phyloP scores from a whole-genome alignment of 2,888 invertebrate genomes.

The Melangyna quadrimaculata region DNA sequence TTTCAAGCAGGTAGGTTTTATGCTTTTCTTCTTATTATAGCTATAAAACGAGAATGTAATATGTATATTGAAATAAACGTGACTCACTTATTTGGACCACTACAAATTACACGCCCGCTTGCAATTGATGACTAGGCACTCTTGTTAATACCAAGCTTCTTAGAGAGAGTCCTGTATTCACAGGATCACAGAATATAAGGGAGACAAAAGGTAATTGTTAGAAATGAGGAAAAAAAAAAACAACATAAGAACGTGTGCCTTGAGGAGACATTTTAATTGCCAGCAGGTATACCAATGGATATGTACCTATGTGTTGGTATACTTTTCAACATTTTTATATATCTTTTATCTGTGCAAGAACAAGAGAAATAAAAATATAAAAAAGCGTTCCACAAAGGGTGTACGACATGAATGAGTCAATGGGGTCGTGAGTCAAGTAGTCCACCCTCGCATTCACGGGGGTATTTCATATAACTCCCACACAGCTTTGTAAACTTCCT shows the following conservation, averaged over 20 bases:
- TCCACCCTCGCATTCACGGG: slow-evolving; percentile 50
- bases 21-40: slow-evolving; percentile 13
- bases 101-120: slow-evolving; percentile 66
- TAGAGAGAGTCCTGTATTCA: slow-evolving; percentile 25
- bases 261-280: slow-evolving; percentile 70
- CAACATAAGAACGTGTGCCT: slow-evolving; percentile 52
- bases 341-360: not conserved
- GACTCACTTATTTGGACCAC: slow-evolving; percentile 68
- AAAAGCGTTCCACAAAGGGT: slow-evolving; percentile 45
- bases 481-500: slow-evolving; percentile 55
- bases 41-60: not conserved
- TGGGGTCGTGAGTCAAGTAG: slow-evolving; percentile 66
- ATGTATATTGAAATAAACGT: slow-evolving; percentile 37
- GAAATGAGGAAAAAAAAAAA: slow-evolving; percentile 9
- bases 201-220: slow-evolving; percentile 55
- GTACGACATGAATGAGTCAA: slow-evolving; percentile 54
- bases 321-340: slow-evolving; percentile 9
- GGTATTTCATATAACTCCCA: slow-evolving; percentile 36
- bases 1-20: not conserved
- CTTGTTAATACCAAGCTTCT: slow-evolving; percentile 47
- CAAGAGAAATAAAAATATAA: not conserved
- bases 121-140: slow-evolving; percentile 67
- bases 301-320: not conserved
- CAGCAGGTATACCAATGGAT: slow-evolving; percentile 43
- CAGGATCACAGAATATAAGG: slow-evolving; percentile 34